phyloP scores from a whole-genome alignment of 2,113 vertebrate genomes.

The Campylomormyrus tamandua region DNA sequence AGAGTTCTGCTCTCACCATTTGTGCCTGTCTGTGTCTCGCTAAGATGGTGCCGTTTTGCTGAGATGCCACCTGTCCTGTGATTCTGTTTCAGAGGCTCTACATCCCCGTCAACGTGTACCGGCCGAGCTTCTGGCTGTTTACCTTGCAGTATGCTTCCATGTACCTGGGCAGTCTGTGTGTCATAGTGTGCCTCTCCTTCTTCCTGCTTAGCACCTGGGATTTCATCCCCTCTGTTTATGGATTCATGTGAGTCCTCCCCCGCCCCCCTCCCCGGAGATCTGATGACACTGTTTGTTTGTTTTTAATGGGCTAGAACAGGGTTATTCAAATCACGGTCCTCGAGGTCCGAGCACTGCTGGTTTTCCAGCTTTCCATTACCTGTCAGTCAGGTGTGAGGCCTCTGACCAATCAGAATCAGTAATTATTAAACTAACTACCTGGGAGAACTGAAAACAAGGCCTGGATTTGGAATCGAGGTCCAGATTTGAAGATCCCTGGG shows the following conservation, averaged over 20 bases:
- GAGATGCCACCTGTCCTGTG: background rate
- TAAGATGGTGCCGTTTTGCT: background rate
- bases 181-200: slow-evolving; percentile 85
- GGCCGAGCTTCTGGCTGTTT: slow-evolving; percentile 80
- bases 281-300: background rate
- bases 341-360: too few relatives aligned
- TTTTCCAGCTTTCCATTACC: too few relatives aligned
- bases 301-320: background rate
- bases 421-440: too few relatives aligned
- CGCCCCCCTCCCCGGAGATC: background rate
- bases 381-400: too few relatives aligned
- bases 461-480: too few relatives aligned
- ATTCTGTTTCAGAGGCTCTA: slow-evolving; percentile 68
- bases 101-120: slow-evolving; percentile 75
- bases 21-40: background rate
- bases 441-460: too few relatives aligned
- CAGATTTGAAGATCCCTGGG: too few relatives aligned
- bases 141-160: slow-evolving; percentile 75
- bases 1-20: too few relatives aligned
- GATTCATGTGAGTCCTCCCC: slow-evolving; percentile 81
- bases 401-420: too few relatives aligned
- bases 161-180: slow-evolving; percentile 79
- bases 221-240: slow-evolving; percentile 88
- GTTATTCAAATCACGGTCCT: too few relatives aligned
- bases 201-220: slow-evolving; percentile 96